Evolutionary conservation across 2,113 vertebrate species (phyloP).

Genomic region (Poecile atricapillus): DNA sequence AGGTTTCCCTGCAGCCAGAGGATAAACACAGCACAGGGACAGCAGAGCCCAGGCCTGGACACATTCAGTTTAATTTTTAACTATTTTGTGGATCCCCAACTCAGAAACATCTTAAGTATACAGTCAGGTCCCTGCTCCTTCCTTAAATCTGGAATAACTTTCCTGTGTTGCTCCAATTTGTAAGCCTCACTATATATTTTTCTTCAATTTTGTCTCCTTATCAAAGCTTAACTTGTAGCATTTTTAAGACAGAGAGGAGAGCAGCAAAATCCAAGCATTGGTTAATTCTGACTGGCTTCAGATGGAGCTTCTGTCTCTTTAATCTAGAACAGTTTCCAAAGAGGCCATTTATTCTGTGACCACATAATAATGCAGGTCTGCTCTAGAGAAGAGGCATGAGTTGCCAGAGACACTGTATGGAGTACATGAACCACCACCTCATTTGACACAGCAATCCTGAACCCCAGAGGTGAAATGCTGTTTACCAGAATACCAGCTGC

Average conservation of each 20-base stretch:
- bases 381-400: neutral
- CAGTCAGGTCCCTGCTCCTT: neutral
- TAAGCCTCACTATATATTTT: neutral
- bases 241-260: neutral
- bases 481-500: neutral
- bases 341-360: neutral
- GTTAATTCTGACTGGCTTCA: neutral
- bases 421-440: rapidly evolving
- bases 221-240: neutral
- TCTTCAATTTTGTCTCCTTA: neutral
- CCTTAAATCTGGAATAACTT: neutral
- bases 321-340: neutral
- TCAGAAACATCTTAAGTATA: neutral
- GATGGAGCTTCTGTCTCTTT: neutral
- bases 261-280: neutral
- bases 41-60: neutral
- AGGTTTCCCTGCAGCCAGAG: neutral
- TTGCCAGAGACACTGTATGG: neutral
- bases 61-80: neutral
- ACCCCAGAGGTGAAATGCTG: neutral
- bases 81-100: neutral
- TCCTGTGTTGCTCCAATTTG: neutral
- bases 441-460: neutral
- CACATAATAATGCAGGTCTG: neutral
- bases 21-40: neutral